A percentile compares a stretch with the other conserved stretches of the same genome.
phyloP scores from a whole-genome alignment of 1,140 invertebrate species.

The Megalopta genalis region DNA sequence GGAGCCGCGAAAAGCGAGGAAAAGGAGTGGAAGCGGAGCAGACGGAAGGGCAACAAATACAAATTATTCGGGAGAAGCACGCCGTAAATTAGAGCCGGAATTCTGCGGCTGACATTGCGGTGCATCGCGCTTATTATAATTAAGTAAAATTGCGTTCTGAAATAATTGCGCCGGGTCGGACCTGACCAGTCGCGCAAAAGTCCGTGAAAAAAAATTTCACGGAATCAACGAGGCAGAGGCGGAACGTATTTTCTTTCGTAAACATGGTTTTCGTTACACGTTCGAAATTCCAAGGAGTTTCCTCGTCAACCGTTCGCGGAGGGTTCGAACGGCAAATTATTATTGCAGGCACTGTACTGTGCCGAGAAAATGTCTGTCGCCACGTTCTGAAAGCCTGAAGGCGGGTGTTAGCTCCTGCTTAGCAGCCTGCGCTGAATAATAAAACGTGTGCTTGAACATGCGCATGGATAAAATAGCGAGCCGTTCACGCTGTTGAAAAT shows the following conservation, averaged over 20 bases:
- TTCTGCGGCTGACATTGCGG: not conserved
- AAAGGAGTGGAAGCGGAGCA: too few relatives aligned
- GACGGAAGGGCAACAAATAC: not conserved
- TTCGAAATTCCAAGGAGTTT: too few relatives aligned
- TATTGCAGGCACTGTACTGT: not conserved
- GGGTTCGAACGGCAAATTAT: not conserved
- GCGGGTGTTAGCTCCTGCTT: not conserved
- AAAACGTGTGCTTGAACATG: not conserved
- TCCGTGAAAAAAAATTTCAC: not conserved
- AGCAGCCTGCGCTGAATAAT: constrained; percentile 7
- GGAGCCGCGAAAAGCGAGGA: not conserved
- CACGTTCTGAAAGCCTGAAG: not conserved
- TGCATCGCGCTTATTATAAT: constrained; percentile 9
- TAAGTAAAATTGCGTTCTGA: constrained; percentile 11
- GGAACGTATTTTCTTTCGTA: too few relatives aligned
- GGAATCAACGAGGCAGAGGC: not conserved
- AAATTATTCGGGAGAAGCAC: constrained; percentile 2
- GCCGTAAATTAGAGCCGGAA: constrained; percentile 16
- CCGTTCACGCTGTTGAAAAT: not conserved
- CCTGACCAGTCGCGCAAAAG: not conserved
- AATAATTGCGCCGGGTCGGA: constrained; percentile 1
- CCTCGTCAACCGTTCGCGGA: too few relatives aligned
- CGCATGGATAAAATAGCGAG: not conserved
- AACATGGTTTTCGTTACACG: too few relatives aligned
- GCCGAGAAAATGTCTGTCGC: not conserved